phyloP scores from a whole-genome alignment of 2,797 vertebrate genomes.

The Hirundo rustica region DNA sequence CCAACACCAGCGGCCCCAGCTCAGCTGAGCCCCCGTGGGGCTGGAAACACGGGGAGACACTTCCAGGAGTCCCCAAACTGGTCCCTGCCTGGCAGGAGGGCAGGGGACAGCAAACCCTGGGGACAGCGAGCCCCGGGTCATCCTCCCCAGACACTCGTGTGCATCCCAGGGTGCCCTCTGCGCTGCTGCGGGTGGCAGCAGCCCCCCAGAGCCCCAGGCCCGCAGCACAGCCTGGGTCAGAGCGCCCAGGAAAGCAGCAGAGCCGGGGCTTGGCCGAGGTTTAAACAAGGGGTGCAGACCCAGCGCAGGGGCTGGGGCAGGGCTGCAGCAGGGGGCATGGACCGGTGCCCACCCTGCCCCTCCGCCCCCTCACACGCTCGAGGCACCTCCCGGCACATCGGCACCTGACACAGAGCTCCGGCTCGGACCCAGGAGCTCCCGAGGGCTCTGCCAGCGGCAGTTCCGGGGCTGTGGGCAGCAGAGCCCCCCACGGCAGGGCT shows the following conservation, averaged over 20 bases:
- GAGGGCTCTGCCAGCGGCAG: neutral
- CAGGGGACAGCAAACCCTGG: accelerated
- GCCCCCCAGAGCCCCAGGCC: neutral
- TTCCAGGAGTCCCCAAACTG: accelerated
- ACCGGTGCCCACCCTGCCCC: neutral
- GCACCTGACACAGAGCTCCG: accelerated
- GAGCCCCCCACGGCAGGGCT: neutral
- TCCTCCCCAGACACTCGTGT: accelerated
- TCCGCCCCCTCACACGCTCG: accelerated
- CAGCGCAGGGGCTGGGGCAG: neutral
- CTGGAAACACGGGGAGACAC: neutral
- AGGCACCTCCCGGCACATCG: neutral
- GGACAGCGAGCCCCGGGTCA: accelerated
- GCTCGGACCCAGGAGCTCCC: neutral
- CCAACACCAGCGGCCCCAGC: accelerated
- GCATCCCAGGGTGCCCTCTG: accelerated
- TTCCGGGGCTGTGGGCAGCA: accelerated
- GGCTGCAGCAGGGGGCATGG: neutral
- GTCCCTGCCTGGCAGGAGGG: neutral
- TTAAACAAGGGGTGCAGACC: neutral
- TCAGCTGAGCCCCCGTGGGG: accelerated
- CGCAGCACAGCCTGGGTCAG: neutral
- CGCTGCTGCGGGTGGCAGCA: accelerated
- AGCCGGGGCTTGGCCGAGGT: accelerated
- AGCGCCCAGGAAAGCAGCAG: neutral